Evolutionary conservation across 2,797 vertebrate species (phyloP).

Genomic region (Enteromius argenteus): DNA sequence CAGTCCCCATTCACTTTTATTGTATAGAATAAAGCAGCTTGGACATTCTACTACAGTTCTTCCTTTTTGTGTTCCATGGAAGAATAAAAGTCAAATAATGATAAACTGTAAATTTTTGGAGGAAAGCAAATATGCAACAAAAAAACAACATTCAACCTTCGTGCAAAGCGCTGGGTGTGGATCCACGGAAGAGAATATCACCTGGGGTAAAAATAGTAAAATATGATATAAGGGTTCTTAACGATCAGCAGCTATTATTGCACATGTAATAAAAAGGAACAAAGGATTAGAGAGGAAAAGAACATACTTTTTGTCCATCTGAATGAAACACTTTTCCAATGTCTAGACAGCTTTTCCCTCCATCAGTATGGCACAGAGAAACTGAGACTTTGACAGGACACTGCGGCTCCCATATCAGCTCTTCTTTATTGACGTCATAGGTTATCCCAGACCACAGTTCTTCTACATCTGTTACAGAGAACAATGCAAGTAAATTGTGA

Average conservation of each 20-base stretch:
- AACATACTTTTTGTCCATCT: constrained; percentile 23
- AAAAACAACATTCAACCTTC: constrained; percentile 45
- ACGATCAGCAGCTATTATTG: not conserved
- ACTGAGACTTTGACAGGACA: constrained; percentile 52
- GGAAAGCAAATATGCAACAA: not conserved
- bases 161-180: constrained; percentile 59
- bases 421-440: constrained; percentile 46
- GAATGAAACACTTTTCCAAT: constrained; percentile 40
- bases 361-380: constrained; percentile 52
- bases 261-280: not conserved
- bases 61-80: not conserved
- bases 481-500: not conserved
- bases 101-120: not conserved
- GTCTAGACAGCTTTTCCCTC: constrained; percentile 42
- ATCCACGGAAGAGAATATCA: constrained; percentile 57
- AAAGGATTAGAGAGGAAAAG: not conserved
- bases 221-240: not conserved
- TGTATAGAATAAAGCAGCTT: not conserved
- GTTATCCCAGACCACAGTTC: constrained; percentile 59
- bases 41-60: not conserved
- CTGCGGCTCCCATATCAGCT: constrained; percentile 52
- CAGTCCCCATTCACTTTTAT: not conserved
- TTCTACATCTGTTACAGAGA: constrained; percentile 44
- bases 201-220: constrained; percentile 39
- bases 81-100: not conserved